Evolutionary conservation across 2,113 vertebrate species (phyloP).

Genomic region (Leptosomus discolor): DNA sequence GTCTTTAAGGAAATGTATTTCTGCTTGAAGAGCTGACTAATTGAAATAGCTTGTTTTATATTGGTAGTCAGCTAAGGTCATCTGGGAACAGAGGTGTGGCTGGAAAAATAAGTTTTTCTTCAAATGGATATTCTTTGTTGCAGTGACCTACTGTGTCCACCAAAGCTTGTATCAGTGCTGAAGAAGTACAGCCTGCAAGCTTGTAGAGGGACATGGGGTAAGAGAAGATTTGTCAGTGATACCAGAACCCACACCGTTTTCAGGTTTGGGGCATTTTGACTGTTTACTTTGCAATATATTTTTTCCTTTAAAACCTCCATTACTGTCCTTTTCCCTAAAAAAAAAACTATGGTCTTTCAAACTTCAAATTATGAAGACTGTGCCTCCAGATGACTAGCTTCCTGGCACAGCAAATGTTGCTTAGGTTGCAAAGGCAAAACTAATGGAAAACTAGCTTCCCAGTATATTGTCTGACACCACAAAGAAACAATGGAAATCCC

Average conservation of each 20-base stretch:
- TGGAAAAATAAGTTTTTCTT: rapidly evolving
- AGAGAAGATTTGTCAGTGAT: background rate
- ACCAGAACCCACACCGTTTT: background rate
- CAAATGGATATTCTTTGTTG: background rate
- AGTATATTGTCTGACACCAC: background rate
- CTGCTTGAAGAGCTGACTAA: background rate
- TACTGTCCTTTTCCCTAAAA: background rate
- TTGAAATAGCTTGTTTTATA: background rate
- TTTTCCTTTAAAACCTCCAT: background rate
- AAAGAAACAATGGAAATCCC: background rate
- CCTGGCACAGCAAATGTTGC: background rate
- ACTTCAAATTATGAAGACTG: background rate
- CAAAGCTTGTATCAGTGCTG: background rate
- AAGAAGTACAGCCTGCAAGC: background rate
- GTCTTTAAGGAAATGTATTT: background rate
- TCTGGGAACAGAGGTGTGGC: background rate
- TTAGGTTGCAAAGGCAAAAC: background rate
- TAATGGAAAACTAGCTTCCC: background rate
- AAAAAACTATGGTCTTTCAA: background rate
- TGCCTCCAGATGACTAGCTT: background rate
- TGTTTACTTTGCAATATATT: background rate
- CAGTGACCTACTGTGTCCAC: background rate
- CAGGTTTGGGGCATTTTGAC: background rate
- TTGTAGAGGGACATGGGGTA: background rate
- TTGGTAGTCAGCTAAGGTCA: background rate